phyloP scores from a whole-genome alignment of 2,888 invertebrate genomes.

The Cryptosula pallasiana region DNA sequence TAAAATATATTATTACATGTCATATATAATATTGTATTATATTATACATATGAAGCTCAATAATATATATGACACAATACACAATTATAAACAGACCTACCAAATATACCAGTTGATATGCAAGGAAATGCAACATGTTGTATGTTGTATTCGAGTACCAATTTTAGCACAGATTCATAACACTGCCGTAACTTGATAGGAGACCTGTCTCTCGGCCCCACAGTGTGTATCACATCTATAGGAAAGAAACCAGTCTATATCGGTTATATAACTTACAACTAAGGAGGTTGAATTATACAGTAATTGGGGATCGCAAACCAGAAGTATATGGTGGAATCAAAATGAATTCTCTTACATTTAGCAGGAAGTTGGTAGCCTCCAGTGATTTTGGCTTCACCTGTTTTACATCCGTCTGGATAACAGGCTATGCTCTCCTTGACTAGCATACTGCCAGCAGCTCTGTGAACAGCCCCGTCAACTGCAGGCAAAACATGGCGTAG shows the following conservation, averaged over 20 bases:
- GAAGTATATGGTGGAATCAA: too few relatives aligned
- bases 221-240: slow-evolving; percentile 82
- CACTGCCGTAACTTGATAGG: slow-evolving; percentile 63
- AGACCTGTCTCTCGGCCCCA: slow-evolving; percentile 75
- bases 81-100: too few relatives aligned
- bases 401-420: slow-evolving; percentile 62
- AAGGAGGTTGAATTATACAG: too few relatives aligned
- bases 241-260: too few relatives aligned
- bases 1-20: too few relatives aligned
- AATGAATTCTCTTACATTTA: slow-evolving; percentile 67
- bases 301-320: too few relatives aligned
- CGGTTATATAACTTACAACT: too few relatives aligned
- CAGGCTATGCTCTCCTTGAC: slow-evolving; percentile 63
- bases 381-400: slow-evolving; percentile 79
- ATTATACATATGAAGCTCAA: too few relatives aligned
- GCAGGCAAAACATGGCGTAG: slow-evolving; percentile 47
- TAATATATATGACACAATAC: too few relatives aligned
- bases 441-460: slow-evolving; percentile 66
- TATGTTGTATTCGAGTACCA: slow-evolving; percentile 42
- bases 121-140: slow-evolving; percentile 69
- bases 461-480: slow-evolving; percentile 86
- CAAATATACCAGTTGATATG: slow-evolving; percentile 85
- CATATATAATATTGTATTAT: too few relatives aligned
- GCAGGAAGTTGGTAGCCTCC: slow-evolving; percentile 75
- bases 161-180: slow-evolving; percentile 65